Evolutionary conservation across 2,797 vertebrate genomes (phyloP).

Genomic region (Bradypodion ventrale): DNA sequence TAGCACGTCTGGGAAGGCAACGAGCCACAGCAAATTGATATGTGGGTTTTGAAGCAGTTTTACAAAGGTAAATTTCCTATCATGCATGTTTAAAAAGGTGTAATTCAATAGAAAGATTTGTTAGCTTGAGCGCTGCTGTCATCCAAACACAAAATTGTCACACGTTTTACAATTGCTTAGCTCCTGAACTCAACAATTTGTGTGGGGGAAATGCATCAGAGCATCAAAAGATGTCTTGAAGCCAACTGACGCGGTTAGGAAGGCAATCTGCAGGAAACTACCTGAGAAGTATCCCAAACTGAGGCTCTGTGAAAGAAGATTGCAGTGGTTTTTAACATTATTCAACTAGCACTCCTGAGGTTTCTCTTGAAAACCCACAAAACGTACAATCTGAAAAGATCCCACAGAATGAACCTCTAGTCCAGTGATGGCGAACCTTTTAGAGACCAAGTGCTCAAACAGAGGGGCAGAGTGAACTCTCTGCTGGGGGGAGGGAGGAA

Average conservation of each 20-base stretch:
- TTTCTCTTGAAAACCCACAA: background rate
- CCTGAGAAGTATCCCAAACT: conserved; percentile 41
- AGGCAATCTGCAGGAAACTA: conserved; percentile 43
- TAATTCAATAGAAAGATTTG: conserved; percentile 32
- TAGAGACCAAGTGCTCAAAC: no score
- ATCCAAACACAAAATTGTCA: conserved; percentile 33
- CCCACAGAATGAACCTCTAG: conserved; percentile 19
- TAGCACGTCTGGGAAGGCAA: conserved; percentile 60
- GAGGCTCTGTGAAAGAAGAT: conserved; percentile 46
- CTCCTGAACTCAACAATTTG: conserved; percentile 12
- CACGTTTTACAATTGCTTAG: conserved; percentile 2
- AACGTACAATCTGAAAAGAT: conserved; percentile 12
- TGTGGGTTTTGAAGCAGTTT: background rate
- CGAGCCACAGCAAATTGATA: background rate
- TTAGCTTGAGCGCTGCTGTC: conserved; percentile 43
- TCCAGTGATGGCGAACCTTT: no score
- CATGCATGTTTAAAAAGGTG: no score
- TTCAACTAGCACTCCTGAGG: conserved; percentile 54
- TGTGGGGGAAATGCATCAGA: conserved; percentile 20
- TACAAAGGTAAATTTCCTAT: no score
- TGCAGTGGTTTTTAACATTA: conserved; percentile 27
- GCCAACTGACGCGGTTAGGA: conserved; percentile 56
- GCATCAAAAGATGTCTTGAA: conserved; percentile 55
- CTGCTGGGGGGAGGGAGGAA: no score
- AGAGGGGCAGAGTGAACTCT: no score